A percentile compares a stretch with the other conserved stretches of the same genome.
phyloP scores from a whole-genome alignment of 2,888 invertebrate species.

The Meloe dianella region DNA sequence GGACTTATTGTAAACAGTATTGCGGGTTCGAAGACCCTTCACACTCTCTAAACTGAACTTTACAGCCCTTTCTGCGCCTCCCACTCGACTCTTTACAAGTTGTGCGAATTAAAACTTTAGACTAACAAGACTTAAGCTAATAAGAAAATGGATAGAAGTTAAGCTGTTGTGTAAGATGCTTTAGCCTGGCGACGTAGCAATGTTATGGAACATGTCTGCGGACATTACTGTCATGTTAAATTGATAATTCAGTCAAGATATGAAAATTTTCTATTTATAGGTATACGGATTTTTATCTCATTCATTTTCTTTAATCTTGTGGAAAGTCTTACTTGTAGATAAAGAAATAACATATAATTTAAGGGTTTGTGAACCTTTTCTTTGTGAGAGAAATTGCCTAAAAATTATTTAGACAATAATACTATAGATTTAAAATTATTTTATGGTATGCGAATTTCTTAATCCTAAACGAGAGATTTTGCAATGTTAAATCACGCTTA shows the following conservation, averaged over 20 bases:
- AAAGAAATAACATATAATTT: too few relatives aligned
- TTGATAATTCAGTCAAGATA: neutral
- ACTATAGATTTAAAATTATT: neutral
- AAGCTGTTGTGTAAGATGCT: slow-evolving; percentile 61
- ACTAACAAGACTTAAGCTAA: slow-evolving; percentile 66
- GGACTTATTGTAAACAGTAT: slow-evolving; percentile 61
- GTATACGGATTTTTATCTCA: too few relatives aligned
- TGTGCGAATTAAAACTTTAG: slow-evolving; percentile 69
- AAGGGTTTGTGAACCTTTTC: neutral
- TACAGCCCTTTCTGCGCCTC: slow-evolving; percentile 52
- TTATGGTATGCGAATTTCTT: slow-evolving; percentile 33
- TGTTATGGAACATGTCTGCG: slow-evolving; percentile 42
- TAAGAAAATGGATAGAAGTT: slow-evolving; percentile 60
- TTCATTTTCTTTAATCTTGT: too few relatives aligned
- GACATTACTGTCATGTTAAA: slow-evolving; percentile 31
- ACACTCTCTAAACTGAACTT: slow-evolving; percentile 57
- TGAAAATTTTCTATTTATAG: neutral
- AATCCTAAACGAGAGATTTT: slow-evolving; percentile 50
- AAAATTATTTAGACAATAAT: neutral
- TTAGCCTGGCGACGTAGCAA: slow-evolving; percentile 43
- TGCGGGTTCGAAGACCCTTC: slow-evolving; percentile 60
- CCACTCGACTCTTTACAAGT: slow-evolving; percentile 61
- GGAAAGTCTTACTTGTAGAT: too few relatives aligned
- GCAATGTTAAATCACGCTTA: slow-evolving; percentile 45
- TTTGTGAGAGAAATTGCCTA: neutral